Evolutionary conservation across 2,888 invertebrate genomes (phyloP), one percentile per base, ranked within the genome.

Genomic region (Calephelis perditalis): DNA sequence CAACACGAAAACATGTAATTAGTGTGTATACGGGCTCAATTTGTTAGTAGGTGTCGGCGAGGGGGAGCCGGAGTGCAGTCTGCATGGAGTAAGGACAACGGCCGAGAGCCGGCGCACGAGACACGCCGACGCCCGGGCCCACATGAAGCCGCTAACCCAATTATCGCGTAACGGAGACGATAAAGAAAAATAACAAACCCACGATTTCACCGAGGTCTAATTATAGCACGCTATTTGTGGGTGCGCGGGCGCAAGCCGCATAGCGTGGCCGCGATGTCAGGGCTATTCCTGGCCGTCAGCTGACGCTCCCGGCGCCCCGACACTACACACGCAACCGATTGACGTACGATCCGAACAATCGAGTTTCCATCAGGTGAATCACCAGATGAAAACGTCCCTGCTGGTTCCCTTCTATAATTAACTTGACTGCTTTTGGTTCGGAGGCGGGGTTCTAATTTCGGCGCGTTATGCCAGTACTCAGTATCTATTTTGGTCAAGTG

Each of bases 111-210:
- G 61, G 57, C 56, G 73, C 67, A 70, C 84, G 85, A 90, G 89
- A 90, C 89, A 81, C 86, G 86, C 87, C 86, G 89, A 87, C 89
- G 89, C 89, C 76, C 82, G 77, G 87, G 81, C 88, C 88, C 89
- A 88, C 89, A 89, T 88, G 86, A 84, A 86, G 72, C 81, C 81
- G 78, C 87, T 89, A 89, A 90, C 89, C 89, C 89, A 90, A 90
- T 90, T 90, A 89, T 87, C 89, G 84, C 86, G 86, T 86, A 87
- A 87, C 88, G 82, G 86, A 86, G 82, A 86, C 88, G 88, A 86
- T 88, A 87, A 89, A 89, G 89, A 90, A 90, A 90, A 90, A 90
- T 89, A 90, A 89, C 89, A 89, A 90, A 89, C 90, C 90, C 90
- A 90, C 90, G 90, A 89, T 90, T 90, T 88, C 86, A 86, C 86